phyloP scores from a whole-genome alignment of 2,113 vertebrate genomes.

The Fukomys damarensis region DNA sequence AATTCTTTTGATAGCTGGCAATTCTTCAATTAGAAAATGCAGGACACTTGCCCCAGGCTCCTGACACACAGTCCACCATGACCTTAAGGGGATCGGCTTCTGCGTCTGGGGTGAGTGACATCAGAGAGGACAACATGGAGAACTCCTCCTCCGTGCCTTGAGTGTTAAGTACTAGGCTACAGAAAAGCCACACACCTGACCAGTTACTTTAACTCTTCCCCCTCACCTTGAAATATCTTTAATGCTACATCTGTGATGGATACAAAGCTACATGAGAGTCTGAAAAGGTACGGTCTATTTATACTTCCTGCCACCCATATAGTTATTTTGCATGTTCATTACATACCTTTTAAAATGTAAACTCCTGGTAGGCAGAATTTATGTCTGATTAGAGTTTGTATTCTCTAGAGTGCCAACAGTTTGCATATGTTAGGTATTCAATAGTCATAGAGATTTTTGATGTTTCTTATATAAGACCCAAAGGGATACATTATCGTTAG shows the following conservation, averaged over 20 bases:
- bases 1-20: not conserved
- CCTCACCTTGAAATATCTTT: not conserved
- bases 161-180: not conserved
- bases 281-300: not conserved
- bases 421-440: slow-evolving; percentile 57
- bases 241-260: not conserved
- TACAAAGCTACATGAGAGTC: not conserved
- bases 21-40: not conserved
- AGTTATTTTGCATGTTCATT: not conserved
- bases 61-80: not conserved
- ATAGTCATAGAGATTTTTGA: slow-evolving; percentile 49
- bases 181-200: not conserved
- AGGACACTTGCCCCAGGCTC: not conserved
- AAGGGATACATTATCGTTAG: not conserved
- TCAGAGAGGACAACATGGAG: too few relatives aligned
- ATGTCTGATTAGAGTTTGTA: slow-evolving; percentile 18
- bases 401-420: not conserved
- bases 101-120: not conserved
- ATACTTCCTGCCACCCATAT: not conserved
- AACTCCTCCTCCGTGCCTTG: not conserved
- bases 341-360: not conserved
- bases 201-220: not conserved
- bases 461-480: slow-evolving; percentile 39
- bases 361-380: slow-evolving; percentile 51
- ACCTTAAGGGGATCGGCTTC: not conserved